A percentile compares a stretch with the other conserved stretches of the same genome.
phyloP scores from a whole-genome alignment of 1,140 invertebrate species.

The Amyelois transitella region DNA sequence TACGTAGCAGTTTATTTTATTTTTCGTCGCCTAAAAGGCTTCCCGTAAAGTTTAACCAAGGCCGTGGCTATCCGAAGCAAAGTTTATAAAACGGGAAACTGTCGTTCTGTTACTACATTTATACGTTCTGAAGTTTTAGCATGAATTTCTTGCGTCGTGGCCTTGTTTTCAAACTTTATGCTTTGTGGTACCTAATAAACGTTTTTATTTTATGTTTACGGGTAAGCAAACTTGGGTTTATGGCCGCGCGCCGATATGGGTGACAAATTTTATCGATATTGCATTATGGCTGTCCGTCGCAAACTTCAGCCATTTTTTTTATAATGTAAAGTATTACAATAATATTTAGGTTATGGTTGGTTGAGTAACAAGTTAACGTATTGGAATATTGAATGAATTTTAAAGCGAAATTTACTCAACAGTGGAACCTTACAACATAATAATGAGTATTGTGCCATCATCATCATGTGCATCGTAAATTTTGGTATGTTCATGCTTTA shows the following conservation, averaged over 20 bases:
- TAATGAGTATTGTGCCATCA: too few relatives aligned
- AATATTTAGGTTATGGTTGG: too few relatives aligned
- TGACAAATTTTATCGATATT: slow-evolving; percentile 30
- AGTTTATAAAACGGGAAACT: slow-evolving; percentile 44
- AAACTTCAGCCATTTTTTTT: too few relatives aligned
- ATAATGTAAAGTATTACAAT: too few relatives aligned
- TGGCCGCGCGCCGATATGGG: slow-evolving; percentile 16
- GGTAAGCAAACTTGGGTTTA: slow-evolving; percentile 33
- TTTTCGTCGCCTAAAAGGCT: slow-evolving; percentile 46
- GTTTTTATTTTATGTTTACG: slow-evolving; percentile 41
- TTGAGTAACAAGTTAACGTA: too few relatives aligned
- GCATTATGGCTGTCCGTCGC: slow-evolving; percentile 16
- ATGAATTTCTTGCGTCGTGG: slow-evolving; percentile 39
- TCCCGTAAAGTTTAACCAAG: slow-evolving; percentile 46
- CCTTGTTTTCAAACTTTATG: slow-evolving; percentile 39
- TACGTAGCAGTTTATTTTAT: slow-evolving; percentile 18
- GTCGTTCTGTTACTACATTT: slow-evolving; percentile 33
- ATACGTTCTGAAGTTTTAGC: slow-evolving; percentile 37
- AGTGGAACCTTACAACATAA: too few relatives aligned
- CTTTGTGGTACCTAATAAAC: slow-evolving; percentile 30
- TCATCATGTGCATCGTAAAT: too few relatives aligned
- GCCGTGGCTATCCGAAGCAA: slow-evolving; percentile 34
- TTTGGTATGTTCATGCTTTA: too few relatives aligned
- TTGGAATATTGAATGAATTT: too few relatives aligned
- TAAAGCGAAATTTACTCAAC: too few relatives aligned